Evolutionary conservation across 2,113 vertebrate genomes (phyloP), one percentile per base, ranked within the genome.

Genomic region (Callorhinus ursinus): DNA sequence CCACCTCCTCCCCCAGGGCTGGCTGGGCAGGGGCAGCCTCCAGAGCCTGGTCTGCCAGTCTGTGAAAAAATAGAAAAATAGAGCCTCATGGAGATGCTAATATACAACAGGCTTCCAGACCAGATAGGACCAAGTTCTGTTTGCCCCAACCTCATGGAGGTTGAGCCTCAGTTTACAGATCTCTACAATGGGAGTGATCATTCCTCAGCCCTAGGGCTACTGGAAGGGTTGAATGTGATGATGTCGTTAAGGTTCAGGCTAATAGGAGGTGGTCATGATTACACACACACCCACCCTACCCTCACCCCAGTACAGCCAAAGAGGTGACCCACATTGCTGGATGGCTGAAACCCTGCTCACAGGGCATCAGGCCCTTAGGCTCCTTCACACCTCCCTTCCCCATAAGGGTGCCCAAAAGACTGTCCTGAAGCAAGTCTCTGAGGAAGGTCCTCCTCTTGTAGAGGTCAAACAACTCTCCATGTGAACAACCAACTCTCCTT

Each of bases 221-320:
- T 57, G 21, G 13, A 61, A 86, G n/a, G 39, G 42, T 51, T 88
- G 14, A 42, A 24, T 14, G 24, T 18, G 65, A n/a, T 39, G 46
- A 59, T 31, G 55, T 55, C 59, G 7, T 46, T 74, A 57, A 22
- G 28, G 4, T 57, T 79, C 81, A 72, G 5, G 39, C 39, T 46
- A n/a, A 80, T 21, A 15, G 1, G 24, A 59, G 21, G 63, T 53
- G 36, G 42, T 74, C 49, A 21, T 57, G 5, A 13, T 18, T 83
- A 4, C 18, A 71, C 9, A n/a, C 0, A 14, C n/a, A 18, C 33
- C 42, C 39, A 28, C 1, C n/a, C 28, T 6, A 28, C 0, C 19
- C 13, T 11, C 77, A 24, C 77, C 71, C 19, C 55, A 65, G 33
- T 11, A 21, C 13, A 49, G 13, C 18, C 14, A 28, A 89, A 87